phyloP scores from a whole-genome alignment of 2,113 vertebrate species.

The Anguilla japonica region DNA sequence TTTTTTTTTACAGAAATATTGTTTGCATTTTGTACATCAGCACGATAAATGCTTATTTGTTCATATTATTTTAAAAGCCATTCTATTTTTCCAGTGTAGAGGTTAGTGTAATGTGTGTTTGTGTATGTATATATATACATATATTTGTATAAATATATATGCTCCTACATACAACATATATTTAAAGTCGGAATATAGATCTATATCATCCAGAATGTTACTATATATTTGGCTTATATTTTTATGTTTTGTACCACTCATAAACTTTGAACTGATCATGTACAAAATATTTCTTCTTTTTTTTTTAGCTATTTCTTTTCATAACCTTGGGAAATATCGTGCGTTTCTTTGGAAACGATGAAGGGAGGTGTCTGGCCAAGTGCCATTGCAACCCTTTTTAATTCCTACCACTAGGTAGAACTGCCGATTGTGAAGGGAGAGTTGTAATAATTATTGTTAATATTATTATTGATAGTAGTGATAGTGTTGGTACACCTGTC shows the following conservation, averaged over 20 bases:
- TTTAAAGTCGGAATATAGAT: conserved; percentile 75
- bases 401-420: conserved; percentile 44
- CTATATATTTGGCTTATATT: conserved; percentile 55
- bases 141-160: conserved; percentile 36
- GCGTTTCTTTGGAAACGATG: conserved; percentile 46
- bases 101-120: conserved; percentile 71
- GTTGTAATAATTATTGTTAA: conserved; percentile 41
- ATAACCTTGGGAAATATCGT: conserved; percentile 34
- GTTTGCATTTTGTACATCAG: conserved; percentile 66
- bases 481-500: conserved; percentile 44
- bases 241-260: conserved; percentile 53
- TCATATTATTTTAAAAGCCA: conserved; percentile 90
- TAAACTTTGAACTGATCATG: conserved; percentile 41
- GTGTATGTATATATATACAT: conserved; percentile 42
- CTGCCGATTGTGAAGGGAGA: conserved; percentile 46
- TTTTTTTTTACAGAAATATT: conserved; percentile 61
- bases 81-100: conserved; percentile 97
- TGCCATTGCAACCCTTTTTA: conserved; percentile 27
- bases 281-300: conserved; percentile 44
- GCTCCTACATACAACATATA: conserved; percentile 68
- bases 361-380: conserved; percentile 19
- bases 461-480: conserved; percentile 48
- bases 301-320: conserved; percentile 45
- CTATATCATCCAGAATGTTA: conserved; percentile 71
- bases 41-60: conserved; percentile 78